Evolutionary conservation across 2,797 vertebrate species (phyloP).

Genomic region (Urophycis tenuis): DNA sequence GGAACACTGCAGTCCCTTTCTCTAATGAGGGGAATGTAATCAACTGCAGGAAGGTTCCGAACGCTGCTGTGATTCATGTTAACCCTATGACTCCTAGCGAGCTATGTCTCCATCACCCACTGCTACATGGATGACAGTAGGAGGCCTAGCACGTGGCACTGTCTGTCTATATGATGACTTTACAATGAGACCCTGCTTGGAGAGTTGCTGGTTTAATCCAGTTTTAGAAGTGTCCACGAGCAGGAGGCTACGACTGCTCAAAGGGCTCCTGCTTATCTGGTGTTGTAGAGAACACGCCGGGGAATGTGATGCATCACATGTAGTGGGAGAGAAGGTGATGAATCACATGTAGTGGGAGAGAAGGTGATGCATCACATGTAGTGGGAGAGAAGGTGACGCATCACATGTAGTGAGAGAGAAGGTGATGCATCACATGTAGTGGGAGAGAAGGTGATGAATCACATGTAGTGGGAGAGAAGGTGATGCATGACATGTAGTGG

Average conservation of each 20-base stretch:
- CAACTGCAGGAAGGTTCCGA: neutral
- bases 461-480: neutral
- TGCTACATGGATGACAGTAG: neutral
- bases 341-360: no score
- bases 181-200: neutral
- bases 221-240: neutral
- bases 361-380: neutral
- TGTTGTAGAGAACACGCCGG: neutral
- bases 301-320: neutral
- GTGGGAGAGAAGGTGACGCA: neutral
- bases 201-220: neutral
- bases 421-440: no score
- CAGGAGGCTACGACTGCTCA: neutral
- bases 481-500: no score
- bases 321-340: neutral
- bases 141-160: no score
- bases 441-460: neutral
- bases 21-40: neutral
- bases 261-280: neutral
- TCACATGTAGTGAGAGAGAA: neutral
- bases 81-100: neutral
- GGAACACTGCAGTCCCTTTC: neutral
- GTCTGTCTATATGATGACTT: neutral
- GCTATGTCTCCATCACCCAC: neutral
- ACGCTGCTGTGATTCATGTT: neutral